A percentile compares a stretch with the other conserved stretches of the same genome.
These are phyloP conservation scores for Drosophila kokeensis DNA, from an alignment of 2,888 invertebrate genomes.

Conservation along the genomic window DNA sequence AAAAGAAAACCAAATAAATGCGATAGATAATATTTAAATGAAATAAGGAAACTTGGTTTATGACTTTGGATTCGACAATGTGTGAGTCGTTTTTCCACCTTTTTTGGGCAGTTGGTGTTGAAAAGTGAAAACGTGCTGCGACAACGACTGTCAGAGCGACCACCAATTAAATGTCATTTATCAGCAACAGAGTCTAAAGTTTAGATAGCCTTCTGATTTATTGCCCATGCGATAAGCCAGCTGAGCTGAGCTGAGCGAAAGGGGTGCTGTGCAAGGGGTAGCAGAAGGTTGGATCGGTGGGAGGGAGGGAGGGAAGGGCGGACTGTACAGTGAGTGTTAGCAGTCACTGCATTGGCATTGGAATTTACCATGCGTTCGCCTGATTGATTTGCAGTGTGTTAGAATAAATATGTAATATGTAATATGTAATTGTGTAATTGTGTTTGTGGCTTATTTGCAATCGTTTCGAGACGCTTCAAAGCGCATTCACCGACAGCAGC, in stretches of 20 bases:
- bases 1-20: conserved; percentile 5
- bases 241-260: conserved; percentile 9
- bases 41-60: conserved; percentile 27
- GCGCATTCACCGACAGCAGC: conserved; percentile 52
- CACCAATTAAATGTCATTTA: conserved; percentile 80
- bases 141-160: conserved; percentile 28
- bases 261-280: neutral
- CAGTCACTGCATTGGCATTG: conserved; percentile 48
- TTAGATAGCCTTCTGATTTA: conserved; percentile 84
- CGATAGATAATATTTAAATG: conserved; percentile 32
- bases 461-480: conserved; percentile 59
- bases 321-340: conserved; percentile 10
- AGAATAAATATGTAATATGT: conserved; percentile 72
- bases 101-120: conserved; percentile 15
- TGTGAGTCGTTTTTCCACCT: neutral
- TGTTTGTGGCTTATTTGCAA: conserved; percentile 43
- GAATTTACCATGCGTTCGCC: conserved; percentile 32
- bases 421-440: conserved; percentile 73
- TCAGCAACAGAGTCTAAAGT: conserved; percentile 76
- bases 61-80: conserved; percentile 21
- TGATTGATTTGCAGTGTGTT: conserved; percentile 74
- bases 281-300: neutral
- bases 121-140: conserved; percentile 69
- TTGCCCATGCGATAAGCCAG: conserved; percentile 72
- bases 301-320: neutral